Conservation (phyloP, 2,797 vertebrate genomes). For the Sebastes vulpes region DNA sequence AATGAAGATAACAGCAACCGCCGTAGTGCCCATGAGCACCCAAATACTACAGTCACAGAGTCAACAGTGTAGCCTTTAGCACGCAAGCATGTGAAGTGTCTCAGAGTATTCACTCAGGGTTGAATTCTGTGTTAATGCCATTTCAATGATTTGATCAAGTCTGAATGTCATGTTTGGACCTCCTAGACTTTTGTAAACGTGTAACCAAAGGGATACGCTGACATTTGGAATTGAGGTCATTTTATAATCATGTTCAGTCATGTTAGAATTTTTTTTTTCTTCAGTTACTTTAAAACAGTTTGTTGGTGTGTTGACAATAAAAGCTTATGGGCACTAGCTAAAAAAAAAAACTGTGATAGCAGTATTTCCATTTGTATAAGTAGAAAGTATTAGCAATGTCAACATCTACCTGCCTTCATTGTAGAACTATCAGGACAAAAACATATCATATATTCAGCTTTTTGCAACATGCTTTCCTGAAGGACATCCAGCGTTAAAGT, state of each 20-base stretch:
- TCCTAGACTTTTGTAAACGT: slow-evolving; percentile 1
- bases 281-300: background rate
- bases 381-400: background rate
- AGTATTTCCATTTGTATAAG: background rate
- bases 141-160: slow-evolving; percentile 21
- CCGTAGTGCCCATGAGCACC: slow-evolving; percentile 6
- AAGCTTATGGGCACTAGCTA: background rate
- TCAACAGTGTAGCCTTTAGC: background rate
- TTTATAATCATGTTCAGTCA: background rate
- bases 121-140: background rate
- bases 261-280: background rate
- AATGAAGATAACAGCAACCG: slow-evolving; percentile 12
- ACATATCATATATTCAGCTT: background rate
- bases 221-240: slow-evolving; percentile 9
- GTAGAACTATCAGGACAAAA: background rate
- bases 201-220: background rate
- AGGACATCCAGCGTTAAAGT: background rate
- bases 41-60: background rate
- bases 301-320: background rate
- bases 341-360: background rate
- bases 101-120: background rate
- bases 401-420: background rate
- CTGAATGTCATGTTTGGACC: slow-evolving; percentile 27
- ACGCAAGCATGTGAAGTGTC: background rate
- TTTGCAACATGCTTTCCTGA: background rate